These are phyloP conservation scores for Ips typographus DNA, from an alignment of 1,140 invertebrate genomes.

Conservation along the genomic window DNA sequence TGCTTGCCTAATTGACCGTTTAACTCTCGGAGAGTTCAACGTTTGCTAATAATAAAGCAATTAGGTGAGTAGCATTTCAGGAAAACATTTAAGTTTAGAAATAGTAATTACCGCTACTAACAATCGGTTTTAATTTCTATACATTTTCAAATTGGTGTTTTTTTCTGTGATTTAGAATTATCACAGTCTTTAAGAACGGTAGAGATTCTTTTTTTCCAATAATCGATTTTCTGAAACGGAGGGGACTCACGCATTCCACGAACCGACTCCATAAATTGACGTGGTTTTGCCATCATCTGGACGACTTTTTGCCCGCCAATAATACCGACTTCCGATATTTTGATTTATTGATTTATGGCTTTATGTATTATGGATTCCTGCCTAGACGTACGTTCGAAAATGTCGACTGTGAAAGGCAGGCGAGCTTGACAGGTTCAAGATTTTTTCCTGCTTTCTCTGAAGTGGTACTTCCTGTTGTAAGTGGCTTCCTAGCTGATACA, in stretches of 20 bases:
- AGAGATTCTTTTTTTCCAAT: no score
- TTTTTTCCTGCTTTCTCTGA: background rate
- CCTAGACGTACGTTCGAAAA: constrained; percentile 2
- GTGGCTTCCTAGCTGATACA: background rate
- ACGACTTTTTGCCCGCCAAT: constrained; percentile 7
- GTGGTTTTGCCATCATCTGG: background rate
- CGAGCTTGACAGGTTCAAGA: background rate
- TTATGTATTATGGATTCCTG: constrained; percentile 13
- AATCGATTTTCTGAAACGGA: no score
- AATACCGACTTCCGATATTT: constrained; percentile 9
- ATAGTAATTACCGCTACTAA: no score
- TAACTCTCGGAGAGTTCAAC: no score
- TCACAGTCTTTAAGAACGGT: no score
- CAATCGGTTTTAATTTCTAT: no score
- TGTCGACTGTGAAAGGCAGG: constrained; percentile 10
- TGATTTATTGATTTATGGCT: constrained; percentile 11
- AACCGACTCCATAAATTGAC: background rate
- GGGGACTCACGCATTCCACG: background rate
- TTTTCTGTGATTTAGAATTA: no score
- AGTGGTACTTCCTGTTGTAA: background rate
- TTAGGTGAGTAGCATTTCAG: no score
- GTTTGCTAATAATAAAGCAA: no score
- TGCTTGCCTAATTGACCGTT: no score
- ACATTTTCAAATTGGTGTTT: no score
- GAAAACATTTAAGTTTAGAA: no score